phyloP scores from a whole-genome alignment of 2,113 vertebrate species.

The Agelaius tricolor region DNA sequence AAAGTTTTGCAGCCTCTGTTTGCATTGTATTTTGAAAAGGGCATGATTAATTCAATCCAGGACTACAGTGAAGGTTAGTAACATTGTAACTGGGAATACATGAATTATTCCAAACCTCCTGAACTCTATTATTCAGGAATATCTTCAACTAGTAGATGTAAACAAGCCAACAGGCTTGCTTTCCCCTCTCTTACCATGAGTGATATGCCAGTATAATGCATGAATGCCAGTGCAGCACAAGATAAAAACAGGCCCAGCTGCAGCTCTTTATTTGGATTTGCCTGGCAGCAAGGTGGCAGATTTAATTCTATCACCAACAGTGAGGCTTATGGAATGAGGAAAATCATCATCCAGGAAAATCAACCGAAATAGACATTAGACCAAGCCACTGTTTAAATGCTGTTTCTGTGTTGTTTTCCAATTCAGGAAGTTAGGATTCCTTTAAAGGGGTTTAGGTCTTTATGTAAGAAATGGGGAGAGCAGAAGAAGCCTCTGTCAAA shows the following conservation, averaged over 20 bases:
- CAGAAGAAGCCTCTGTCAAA: not conserved
- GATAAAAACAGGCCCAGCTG: not conserved
- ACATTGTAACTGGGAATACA: not conserved
- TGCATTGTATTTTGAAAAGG: constrained; percentile 9
- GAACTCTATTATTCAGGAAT: not conserved
- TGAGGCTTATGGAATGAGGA: not conserved
- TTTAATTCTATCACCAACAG: not conserved
- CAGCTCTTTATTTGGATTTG: not conserved
- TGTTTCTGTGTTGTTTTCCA: not conserved
- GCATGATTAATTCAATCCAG: not conserved
- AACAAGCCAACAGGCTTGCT: not conserved
- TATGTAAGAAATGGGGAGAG: not conserved
- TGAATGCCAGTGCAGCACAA: not conserved
- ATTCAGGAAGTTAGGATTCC: not conserved
- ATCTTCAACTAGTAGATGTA: not conserved
- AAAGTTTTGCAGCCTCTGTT: constrained; percentile 1
- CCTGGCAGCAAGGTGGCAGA: not conserved
- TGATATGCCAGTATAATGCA: not conserved
- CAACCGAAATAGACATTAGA: not conserved
- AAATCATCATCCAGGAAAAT: not conserved
- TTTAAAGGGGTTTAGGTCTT: not conserved
- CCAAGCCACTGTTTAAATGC: not conserved
- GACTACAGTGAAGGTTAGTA: not conserved
- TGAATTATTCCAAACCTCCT: constrained; percentile 17
- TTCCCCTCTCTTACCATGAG: not conserved